Base-by-base conservation (phyloP, 2,113 vertebrate species). In the Sula dactylatra region DNA sequence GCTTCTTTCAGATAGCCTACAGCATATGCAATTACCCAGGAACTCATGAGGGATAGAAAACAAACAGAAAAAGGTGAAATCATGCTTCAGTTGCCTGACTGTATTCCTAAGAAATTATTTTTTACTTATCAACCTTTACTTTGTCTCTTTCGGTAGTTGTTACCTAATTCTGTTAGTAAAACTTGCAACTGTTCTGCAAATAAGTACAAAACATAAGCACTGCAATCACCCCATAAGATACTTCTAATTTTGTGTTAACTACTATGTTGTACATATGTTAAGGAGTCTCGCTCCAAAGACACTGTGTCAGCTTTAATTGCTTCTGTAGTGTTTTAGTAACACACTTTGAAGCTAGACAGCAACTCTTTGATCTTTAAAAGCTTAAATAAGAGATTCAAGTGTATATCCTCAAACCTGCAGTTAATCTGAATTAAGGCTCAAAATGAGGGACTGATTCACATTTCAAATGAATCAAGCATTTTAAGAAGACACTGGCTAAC, bases 381-480 rank as follows among this genome's bases (percentile, higher is more conserved):
- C 82, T 90, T 93, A 90, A 73, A 59, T 50, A 56, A 72, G 62
- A 90, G 25, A 85, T 50, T 92, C 76, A 74, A 86, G 47, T 55
- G 24, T 26, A 86, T 87, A 93, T 82, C 67, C 71, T 69, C 45
- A 79, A 95, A 93, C 29, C 66, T 72, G 18, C 49, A 89, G 44
- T 90, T 95, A 96, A 96, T 96, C 92, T 93, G 90, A 97, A 93
- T 86, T 92, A 96, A 93, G 40, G 65, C 74, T 91, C 61, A 95
- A 92, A 95, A 86, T 54, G 59, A 93, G 58, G 32, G 58, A 55
- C 45, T 67, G 70, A 80, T 69, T 85, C 86, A 92, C 47, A 58
- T 58, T 95, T 97, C 82, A 87, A 83, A 71, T 74, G 29, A 92
- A 81, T 93, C 66, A 90, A 25, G 49, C 67, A 73, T 89, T 94